These are phyloP conservation scores for Scylla paramamosain DNA, from an alignment of 1,140 invertebrate species.

Conservation along the genomic window DNA sequence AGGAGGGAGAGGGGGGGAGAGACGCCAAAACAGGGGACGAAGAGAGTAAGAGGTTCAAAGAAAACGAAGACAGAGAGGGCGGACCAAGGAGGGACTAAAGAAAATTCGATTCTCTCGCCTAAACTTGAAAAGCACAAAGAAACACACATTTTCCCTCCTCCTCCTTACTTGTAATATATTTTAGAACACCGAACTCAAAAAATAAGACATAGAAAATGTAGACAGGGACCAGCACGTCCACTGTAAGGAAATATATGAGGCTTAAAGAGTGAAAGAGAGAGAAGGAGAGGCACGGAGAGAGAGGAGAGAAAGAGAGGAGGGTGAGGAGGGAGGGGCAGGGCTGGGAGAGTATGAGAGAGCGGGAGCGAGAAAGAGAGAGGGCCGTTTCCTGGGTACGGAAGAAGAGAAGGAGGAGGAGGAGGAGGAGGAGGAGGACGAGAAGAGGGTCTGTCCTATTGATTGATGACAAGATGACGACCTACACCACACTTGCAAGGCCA, in stretches of 20 bases:
- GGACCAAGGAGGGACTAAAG: no score
- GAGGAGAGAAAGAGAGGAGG: not conserved
- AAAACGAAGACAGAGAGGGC: no score
- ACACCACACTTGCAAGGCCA: not conserved
- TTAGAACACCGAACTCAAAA: no score
- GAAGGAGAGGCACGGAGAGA: not conserved
- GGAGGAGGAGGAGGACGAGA: not conserved
- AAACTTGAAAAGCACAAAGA: no score
- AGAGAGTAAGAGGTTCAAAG: not conserved
- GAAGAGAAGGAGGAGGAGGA: not conserved
- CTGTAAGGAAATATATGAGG: not conserved
- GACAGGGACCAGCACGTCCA: no score
- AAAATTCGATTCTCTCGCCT: no score
- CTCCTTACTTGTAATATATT: no score
- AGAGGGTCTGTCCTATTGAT: not conserved
- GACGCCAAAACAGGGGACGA: not conserved
- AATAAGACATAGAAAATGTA: no score
- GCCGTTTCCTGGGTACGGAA: conserved; percentile 1
- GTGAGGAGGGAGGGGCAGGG: not conserved
- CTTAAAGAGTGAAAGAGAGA: conserved; percentile 15
- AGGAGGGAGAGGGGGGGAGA: not conserved
- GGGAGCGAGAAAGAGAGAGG: not conserved
- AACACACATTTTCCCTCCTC: no score
- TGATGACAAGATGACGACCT: conserved; percentile 13
- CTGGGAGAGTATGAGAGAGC: not conserved